Evolutionary conservation across 64 coral and sea anemone species (phyloP), one percentile per base, ranked within the genome.

Genomic region (Dendronephthya gigantea): DNA sequence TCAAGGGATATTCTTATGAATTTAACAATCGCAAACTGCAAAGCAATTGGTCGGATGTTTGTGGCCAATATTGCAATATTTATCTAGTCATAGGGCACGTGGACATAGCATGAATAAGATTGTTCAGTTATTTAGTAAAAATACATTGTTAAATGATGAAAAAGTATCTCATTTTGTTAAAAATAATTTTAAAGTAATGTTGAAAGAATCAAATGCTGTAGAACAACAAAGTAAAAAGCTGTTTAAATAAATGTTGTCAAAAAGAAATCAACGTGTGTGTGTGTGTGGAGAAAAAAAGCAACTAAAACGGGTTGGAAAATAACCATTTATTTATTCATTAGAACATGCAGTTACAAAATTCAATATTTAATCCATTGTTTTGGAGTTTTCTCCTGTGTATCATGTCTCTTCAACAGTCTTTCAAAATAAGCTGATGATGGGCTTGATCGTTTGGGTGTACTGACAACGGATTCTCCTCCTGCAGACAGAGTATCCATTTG

Each of bases 81-180:
- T 45, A 45, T 11, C 41, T 45, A 45, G 41, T 11, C 41, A 45
- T 45, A 45, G 41, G 11, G 11, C 41, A 45, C 41, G 41, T 6
- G 41, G 41, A 45, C 41, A 45, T 6, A 45, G 41, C 41, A 45
- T 45, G 41, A 45, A 45, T 45, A 45, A 45, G 41, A 45, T 66
- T 6, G 58, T 66, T 5, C 58, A 66, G 58, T 66, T 66, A 66
- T 66, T 66, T 66, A 66, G 14, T 66, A 66, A 66, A 3, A 17
- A 66, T 22, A 66, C 58, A 6, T 8, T 66, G 58, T 66, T 66
- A 66, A 66, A 66, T 66, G 58, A 66, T 66, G 58, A 7, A 66
- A 66, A 66, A 66, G 58, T 66, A 15, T 66, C 58, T 66, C 58
- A 66, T 5, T 66, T 66, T 66, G 58, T 66, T 66, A 66, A 66